A percentile compares a stretch with the other conserved stretches of the same genome.
phyloP scores from a whole-genome alignment of 2,888 invertebrate genomes.

The Conistra vaccinii region DNA sequence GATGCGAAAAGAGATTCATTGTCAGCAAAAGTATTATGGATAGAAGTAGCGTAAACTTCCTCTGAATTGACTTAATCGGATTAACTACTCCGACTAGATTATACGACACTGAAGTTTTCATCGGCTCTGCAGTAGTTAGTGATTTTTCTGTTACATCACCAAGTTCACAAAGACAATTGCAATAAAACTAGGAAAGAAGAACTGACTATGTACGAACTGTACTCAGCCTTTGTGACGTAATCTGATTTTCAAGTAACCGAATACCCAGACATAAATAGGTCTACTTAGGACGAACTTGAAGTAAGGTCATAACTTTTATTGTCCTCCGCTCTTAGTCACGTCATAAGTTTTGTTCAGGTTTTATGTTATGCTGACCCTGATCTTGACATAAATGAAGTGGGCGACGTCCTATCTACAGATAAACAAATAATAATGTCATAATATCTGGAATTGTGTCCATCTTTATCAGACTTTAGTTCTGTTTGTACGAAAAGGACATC shows the following conservation, averaged over 20 bases:
- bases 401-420: slow-evolving; percentile 7
- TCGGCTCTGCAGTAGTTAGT: slow-evolving; percentile 44
- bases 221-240: slow-evolving; percentile 43
- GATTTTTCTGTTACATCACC: slow-evolving; percentile 53
- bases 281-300: slow-evolving; percentile 49
- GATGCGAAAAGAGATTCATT: slow-evolving; percentile 49
- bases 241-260: slow-evolving; percentile 48
- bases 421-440: slow-evolving; percentile 16
- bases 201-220: slow-evolving; percentile 22
- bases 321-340: slow-evolving; percentile 31
- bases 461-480: neutral
- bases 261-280: slow-evolving; percentile 46
- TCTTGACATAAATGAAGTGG: slow-evolving; percentile 31
- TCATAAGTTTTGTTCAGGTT: slow-evolving; percentile 41
- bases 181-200: slow-evolving; percentile 50
- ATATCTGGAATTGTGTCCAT: neutral
- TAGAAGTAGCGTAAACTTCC: slow-evolving; percentile 53
- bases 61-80: slow-evolving; percentile 64
- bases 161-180: slow-evolving; percentile 44
- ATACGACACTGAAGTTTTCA: slow-evolving; percentile 50
- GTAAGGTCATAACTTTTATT: slow-evolving; percentile 55
- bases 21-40: slow-evolving; percentile 62
- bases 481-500: slow-evolving; percentile 7
- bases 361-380: slow-evolving; percentile 43
- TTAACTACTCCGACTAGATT: slow-evolving; percentile 60